These are phyloP conservation scores for Solea senegalensis DNA, from an alignment of 2,113 vertebrate species.

Conservation along the genomic window DNA sequence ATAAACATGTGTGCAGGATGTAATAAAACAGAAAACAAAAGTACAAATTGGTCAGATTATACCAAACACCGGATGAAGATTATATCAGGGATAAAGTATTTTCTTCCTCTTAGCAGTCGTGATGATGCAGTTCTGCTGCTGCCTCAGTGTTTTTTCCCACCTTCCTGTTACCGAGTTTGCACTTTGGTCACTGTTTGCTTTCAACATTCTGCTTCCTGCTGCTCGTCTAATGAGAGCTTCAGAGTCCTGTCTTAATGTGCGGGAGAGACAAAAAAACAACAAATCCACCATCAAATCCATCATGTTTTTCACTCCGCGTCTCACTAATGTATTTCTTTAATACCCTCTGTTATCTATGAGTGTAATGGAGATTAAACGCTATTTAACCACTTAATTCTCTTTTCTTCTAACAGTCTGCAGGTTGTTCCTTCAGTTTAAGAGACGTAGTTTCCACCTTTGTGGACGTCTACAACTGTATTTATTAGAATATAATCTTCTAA, in stretches of 20 bases:
- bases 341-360: not conserved
- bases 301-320: not conserved
- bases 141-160: not conserved
- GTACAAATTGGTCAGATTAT: too few relatives aligned
- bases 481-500: too few relatives aligned
- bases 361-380: too few relatives aligned
- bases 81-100: not conserved
- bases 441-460: too few relatives aligned
- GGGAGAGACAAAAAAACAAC: too few relatives aligned
- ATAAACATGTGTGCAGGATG: too few relatives aligned
- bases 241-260: not conserved
- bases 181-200: not conserved
- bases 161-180: not conserved
- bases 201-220: not conserved
- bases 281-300: not conserved
- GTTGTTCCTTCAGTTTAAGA: too few relatives aligned
- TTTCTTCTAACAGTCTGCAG: too few relatives aligned
- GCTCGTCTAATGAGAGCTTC: not conserved
- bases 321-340: not conserved
- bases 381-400: too few relatives aligned
- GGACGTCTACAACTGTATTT: too few relatives aligned
- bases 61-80: too few relatives aligned
- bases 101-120: not conserved
- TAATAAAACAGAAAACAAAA: too few relatives aligned
- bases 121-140: not conserved